phyloP scores from a whole-genome alignment of 2,113 vertebrate genomes.

The Pygoscelis antarcticus region DNA sequence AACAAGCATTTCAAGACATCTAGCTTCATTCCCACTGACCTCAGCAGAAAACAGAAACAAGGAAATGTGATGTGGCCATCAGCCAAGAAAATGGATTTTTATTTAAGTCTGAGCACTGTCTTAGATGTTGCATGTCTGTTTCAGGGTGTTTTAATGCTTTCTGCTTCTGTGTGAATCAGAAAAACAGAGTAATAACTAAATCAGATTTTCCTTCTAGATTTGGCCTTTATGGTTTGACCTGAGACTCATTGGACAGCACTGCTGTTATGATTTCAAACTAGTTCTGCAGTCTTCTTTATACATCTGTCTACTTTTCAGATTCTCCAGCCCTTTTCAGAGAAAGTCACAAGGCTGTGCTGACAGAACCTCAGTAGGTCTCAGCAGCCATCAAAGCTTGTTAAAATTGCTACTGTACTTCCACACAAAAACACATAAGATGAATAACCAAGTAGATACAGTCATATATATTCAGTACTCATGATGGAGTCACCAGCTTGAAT shows the following conservation, averaged over 20 bases:
- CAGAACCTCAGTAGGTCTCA: background rate
- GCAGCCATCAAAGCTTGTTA: background rate
- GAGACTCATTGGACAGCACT: background rate
- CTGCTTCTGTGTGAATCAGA: background rate
- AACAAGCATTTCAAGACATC: background rate
- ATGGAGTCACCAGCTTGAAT: background rate
- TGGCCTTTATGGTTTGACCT: background rate
- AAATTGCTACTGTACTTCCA: background rate
- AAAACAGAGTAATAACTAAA: background rate
- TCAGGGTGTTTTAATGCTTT: background rate
- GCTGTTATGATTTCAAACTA: background rate
- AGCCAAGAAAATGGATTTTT: background rate
- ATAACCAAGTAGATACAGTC: background rate
- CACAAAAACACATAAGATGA: background rate
- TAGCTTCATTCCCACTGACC: background rate
- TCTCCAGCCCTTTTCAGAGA: background rate
- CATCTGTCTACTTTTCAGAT: background rate
- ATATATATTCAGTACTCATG: background rate
- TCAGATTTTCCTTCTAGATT: background rate
- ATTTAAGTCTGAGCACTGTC: background rate
- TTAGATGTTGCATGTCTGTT: background rate
- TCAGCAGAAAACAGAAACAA: background rate
- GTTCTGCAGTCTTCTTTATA: background rate
- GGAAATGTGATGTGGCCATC: background rate
- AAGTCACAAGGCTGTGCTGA: background rate